phyloP scores from a whole-genome alignment of 2,113 vertebrate genomes.

The Chloropsis hardwickii region DNA sequence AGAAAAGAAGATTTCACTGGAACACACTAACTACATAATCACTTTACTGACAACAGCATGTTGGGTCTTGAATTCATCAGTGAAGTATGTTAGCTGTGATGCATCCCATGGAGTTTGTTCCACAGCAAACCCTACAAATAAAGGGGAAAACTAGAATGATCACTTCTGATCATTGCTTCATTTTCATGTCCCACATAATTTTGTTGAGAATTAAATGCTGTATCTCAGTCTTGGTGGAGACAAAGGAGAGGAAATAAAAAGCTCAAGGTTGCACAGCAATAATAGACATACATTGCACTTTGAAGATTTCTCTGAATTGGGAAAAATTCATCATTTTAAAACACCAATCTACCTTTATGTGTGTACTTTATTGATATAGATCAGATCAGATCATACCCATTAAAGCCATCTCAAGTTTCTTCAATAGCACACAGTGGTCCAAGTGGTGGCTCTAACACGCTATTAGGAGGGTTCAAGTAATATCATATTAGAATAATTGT shows the following conservation, averaged over 20 bases:
- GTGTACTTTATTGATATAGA: not conserved
- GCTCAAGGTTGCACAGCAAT: not conserved
- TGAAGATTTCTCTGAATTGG: not conserved
- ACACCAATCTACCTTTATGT: not conserved
- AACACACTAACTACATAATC: rapidly evolving
- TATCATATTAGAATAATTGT: not conserved
- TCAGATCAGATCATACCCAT: not conserved
- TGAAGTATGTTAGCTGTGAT: not conserved
- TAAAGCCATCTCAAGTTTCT: not conserved
- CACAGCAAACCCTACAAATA: not conserved
- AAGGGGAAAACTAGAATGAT: not conserved
- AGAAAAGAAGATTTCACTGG: not conserved
- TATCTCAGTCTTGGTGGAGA: not conserved
- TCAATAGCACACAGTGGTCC: not conserved
- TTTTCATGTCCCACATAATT: not conserved
- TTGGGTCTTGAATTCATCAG: not conserved
- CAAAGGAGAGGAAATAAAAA: not conserved
- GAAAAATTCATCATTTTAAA: not conserved
- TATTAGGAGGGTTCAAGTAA: not conserved
- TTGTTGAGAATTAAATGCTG: not conserved
- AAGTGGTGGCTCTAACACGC: not conserved
- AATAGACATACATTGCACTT: not conserved
- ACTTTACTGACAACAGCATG: not conserved
- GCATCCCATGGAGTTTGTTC: not conserved
- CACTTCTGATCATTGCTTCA: not conserved